Percentiles rank a stretch among this genome's conserved stretches.
Conservation (phyloP, 2,888 invertebrate species). For the Phyllotreta cruciferae region DNA sequence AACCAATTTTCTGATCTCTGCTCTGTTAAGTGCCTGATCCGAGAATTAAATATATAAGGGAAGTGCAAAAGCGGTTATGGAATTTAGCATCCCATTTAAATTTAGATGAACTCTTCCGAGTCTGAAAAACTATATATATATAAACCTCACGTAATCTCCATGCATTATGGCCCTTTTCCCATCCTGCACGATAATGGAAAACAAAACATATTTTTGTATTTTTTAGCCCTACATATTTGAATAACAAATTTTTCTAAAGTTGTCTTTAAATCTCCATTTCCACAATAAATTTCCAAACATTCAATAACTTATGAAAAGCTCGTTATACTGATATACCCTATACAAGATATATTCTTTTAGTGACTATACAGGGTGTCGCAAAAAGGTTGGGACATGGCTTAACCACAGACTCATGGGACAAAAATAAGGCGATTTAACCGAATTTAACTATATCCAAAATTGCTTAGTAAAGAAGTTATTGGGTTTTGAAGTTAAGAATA, state of each 20-base stretch:
- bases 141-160: slow-evolving; percentile 2
- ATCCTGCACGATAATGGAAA: background rate
- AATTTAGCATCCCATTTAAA: slow-evolving; percentile 15
- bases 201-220: slow-evolving; percentile 15
- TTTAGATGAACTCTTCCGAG: slow-evolving; percentile 12
- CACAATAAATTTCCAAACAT: slow-evolving; percentile 35
- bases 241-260: slow-evolving; percentile 39
- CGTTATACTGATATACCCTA: no score
- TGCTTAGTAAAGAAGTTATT: no score
- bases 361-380: no score
- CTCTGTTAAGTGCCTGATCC: background rate
- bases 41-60: slow-evolving; percentile 10
- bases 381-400: no score
- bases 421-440: no score
- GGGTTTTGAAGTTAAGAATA: no score
- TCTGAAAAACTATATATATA: slow-evolving; percentile 11
- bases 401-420: no score
- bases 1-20: slow-evolving; percentile 13
- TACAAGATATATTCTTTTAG: no score
- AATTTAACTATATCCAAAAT: no score
- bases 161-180: slow-evolving; percentile 7
- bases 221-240: slow-evolving; percentile 9
- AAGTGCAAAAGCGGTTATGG: slow-evolving; percentile 11
- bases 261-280: slow-evolving; percentile 42
- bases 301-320: background rate